Conservation (phyloP, 2,888 invertebrate genomes). For the Apocheima hispidaria region DNA sequence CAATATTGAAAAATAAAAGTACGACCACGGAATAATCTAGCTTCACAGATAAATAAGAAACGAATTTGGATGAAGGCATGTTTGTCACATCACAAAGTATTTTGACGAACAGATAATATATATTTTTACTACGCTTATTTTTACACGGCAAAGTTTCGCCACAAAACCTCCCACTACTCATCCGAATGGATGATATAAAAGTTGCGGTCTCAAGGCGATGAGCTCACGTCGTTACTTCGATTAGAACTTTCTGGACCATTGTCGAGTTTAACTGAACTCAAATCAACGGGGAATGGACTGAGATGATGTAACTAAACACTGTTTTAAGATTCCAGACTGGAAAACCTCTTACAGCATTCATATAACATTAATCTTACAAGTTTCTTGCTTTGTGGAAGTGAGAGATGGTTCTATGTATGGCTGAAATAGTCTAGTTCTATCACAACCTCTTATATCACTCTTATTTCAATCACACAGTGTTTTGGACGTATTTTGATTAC, state of each 20-base stretch:
- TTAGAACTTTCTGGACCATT: conserved; percentile 65
- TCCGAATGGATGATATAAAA: conserved; percentile 66
- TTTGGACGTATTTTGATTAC: no score
- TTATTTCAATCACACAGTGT: no score
- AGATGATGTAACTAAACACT: conserved; percentile 18
- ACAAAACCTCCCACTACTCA: conserved; percentile 43
- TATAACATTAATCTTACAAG: not conserved
- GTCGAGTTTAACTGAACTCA: conserved; percentile 42
- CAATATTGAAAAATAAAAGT: not conserved
- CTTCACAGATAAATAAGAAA: not conserved
- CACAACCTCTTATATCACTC: no score
- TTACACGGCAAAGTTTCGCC: conserved; percentile 39
- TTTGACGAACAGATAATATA: conserved; percentile 31
- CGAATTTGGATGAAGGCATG: conserved; percentile 9
- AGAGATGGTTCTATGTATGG: no score
- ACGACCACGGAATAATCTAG: no score
- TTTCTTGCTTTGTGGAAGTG: no score
- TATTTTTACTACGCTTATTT: conserved; percentile 41
- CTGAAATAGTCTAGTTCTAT: no score
- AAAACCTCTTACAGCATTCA: not conserved
- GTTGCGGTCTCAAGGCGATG: conserved; percentile 70
- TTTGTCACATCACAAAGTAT: conserved; percentile 25
- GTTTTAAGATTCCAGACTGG: not conserved
- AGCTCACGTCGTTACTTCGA: conserved; percentile 71
- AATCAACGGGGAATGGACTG: conserved; percentile 33